Evolutionary conservation across 1,140 invertebrate species (phyloP), one percentile per base, ranked within the genome.

Genomic region (Drosophila tropicalis): DNA sequence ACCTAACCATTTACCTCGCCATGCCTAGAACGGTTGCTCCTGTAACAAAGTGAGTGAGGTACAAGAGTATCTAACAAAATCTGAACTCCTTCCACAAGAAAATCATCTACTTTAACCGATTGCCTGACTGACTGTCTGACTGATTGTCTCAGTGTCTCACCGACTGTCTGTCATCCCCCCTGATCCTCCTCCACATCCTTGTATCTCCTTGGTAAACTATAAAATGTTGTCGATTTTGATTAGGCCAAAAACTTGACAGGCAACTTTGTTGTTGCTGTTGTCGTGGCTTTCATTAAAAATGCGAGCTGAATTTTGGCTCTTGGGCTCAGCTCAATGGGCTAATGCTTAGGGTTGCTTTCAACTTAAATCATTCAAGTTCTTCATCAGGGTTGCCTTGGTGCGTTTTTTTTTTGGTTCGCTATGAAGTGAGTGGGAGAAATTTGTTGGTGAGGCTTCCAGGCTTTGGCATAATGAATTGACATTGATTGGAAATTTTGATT

Each of bases 401-500:
- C 44, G 2, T 5, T 51, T 51, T 9, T 51, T 51, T 51, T 66
- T 64, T 71, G 77, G 62, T n/a, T n/a, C n/a, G n/a, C n/a, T 17
- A 12, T 13, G 57, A 10, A 32, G 17, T 29, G 36, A 34, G 22
- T 34, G 32, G 66, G 19, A 39, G 40, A 12, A 29, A 29, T 29
- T 29, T 29, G n/a, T 29, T 29, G 25, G 4, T 29, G 29, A 29
- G 29, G 36, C 32, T 25, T 15, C 39, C 9, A 22, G 25, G 25
- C 64, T 62, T 66, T 72, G 71, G 74, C 81, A 89, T 90, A 90
- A 89, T 91, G 90, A 91, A 91, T 91, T 91, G 90, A 91, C 90
- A 91, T 91, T 91, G 90, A 91, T 91, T 91, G 90, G 90, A 91
- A 91, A 91, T 91, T 91, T 91, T 91, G 90, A 91, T 91, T 91